A percentile compares a stretch with the other conserved stretches of the same genome.
phyloP scores from a whole-genome alignment of 2,888 invertebrate genomes.

The Melinopterus prodromus region DNA sequence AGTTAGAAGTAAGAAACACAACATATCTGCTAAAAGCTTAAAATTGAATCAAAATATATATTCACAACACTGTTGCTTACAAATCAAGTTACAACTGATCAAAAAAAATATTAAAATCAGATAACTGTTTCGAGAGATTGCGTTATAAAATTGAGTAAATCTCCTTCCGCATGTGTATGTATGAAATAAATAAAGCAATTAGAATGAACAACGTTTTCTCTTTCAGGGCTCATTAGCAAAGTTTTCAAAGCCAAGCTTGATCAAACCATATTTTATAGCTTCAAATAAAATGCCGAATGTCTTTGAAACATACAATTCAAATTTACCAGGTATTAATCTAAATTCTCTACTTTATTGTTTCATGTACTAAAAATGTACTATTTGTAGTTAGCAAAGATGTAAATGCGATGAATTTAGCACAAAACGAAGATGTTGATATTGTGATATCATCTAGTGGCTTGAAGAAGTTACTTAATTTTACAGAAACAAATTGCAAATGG shows the following conservation, averaged over 20 bases:
- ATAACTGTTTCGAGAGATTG: no score
- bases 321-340: constrained; percentile 42
- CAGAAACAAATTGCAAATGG: constrained; percentile 50
- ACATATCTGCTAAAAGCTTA: no score
- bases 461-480: constrained; percentile 52
- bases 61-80: no score
- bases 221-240: constrained; percentile 43
- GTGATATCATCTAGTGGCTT: constrained; percentile 53
- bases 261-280: constrained; percentile 34
- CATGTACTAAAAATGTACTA: not conserved
- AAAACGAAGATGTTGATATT: constrained; percentile 48
- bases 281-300: constrained; percentile 30
- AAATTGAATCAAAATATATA: no score
- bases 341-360: not conserved
- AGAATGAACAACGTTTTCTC: constrained; percentile 4
- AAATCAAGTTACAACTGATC: no score
- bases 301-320: constrained; percentile 37
- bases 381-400: constrained; percentile 52
- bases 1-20: no score
- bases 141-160: no score
- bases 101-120: no score
- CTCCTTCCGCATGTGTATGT: no score
- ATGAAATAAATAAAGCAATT: no score
- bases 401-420: constrained; percentile 47
- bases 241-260: constrained; percentile 39